These are phyloP conservation scores for Drosophila bocki DNA, from an alignment of 1,140 invertebrate species.

Conservation along the genomic window DNA sequence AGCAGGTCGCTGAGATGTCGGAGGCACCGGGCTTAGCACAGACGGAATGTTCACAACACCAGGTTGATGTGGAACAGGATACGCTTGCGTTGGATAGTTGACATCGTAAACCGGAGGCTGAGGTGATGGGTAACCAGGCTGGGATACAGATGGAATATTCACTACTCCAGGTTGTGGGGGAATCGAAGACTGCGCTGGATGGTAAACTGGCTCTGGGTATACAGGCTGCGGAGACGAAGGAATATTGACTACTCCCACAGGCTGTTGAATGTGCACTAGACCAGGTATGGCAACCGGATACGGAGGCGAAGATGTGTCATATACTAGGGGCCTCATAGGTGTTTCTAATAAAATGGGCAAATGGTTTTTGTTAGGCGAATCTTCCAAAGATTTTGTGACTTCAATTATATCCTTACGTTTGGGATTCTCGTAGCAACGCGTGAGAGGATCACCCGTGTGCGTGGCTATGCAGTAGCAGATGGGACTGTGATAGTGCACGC, in stretches of 20 bases:
- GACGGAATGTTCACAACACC: slow-evolving; percentile 49
- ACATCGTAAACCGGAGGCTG: slow-evolving; percentile 43
- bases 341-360: slow-evolving; percentile 1
- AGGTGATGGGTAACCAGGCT: slow-evolving; percentile 21
- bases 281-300: slow-evolving; percentile 67
- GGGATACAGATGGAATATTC: slow-evolving; percentile 71
- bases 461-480: slow-evolving; percentile 91
- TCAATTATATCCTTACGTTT: slow-evolving; percentile 73
- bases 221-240: slow-evolving; percentile 23
- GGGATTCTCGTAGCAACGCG: slow-evolving; percentile 86
- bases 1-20: slow-evolving; percentile 21
- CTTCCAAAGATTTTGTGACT: too few species aligned
- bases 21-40: slow-evolving; percentile 7
- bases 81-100: slow-evolving; percentile 21
- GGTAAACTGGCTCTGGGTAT: slow-evolving; percentile 25
- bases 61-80: slow-evolving; percentile 27
- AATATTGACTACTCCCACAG: slow-evolving; percentile 29
- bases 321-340: slow-evolving; percentile 38
- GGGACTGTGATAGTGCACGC: slow-evolving; percentile 90
- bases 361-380: slow-evolving; percentile 14
- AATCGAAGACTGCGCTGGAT: slow-evolving; percentile 6
- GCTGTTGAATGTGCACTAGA: slow-evolving; percentile 40
- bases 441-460: slow-evolving; percentile 89
- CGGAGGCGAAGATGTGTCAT: slow-evolving; percentile 64
- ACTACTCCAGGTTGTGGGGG: slow-evolving; percentile 89